These are phyloP conservation scores for Sinocyclocheilus grahami DNA, from an alignment of 2,113 vertebrate species.

Conservation along the genomic window DNA sequence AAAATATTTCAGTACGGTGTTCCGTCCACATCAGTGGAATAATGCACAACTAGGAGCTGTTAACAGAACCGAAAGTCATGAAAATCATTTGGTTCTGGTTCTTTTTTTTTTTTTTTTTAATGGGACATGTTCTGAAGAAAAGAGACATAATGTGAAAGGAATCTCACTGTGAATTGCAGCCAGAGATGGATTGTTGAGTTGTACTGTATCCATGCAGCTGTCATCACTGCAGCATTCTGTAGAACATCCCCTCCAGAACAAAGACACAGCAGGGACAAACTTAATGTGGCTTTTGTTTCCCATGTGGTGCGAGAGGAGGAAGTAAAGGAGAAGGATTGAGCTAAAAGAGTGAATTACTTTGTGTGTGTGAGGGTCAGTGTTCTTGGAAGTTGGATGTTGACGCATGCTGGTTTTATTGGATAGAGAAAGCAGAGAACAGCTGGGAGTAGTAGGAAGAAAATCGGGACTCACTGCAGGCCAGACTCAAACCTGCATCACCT, in stretches of 20 bases:
- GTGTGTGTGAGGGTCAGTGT: slow-evolving; percentile 17
- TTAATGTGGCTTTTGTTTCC: slow-evolving; percentile 20
- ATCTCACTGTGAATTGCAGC: slow-evolving; percentile 52
- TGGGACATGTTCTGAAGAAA: background rate
- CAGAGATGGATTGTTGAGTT: slow-evolving; percentile 8
- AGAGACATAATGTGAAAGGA: slow-evolving; percentile 50
- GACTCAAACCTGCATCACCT: background rate
- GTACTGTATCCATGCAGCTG: slow-evolving; percentile 39
- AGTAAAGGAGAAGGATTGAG: background rate
- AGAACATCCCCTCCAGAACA: background rate
- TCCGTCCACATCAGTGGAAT: background rate
- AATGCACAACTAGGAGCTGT: background rate
- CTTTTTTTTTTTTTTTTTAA: background rate
- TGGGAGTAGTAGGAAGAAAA: background rate
- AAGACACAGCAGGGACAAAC: background rate
- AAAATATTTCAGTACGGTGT: background rate
- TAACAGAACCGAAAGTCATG: too few species aligned
- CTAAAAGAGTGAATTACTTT: background rate
- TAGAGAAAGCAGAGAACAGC: background rate
- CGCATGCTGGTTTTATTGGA: background rate
- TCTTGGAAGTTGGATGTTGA: background rate
- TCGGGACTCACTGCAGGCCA: background rate
- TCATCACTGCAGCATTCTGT: slow-evolving; percentile 3
- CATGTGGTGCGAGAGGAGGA: background rate
- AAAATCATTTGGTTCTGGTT: background rate